Evolutionary conservation across 2,888 invertebrate species (phyloP).

Genomic region (Lingula anatina): DNA sequence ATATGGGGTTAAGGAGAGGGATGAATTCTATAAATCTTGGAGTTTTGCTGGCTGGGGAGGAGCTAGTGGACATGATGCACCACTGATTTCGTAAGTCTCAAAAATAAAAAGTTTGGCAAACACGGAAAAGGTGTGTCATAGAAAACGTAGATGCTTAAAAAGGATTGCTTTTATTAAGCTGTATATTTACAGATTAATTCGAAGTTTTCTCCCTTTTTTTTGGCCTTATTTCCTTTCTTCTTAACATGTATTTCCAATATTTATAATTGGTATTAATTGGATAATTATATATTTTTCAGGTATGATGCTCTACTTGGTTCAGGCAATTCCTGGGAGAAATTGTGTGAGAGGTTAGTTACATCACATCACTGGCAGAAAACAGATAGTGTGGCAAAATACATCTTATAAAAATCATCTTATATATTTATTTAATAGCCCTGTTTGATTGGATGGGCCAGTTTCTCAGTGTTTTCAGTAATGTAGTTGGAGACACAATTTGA

Average conservation of each 20-base stretch:
- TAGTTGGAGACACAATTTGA: too few relatives aligned
- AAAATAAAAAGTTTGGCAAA: too few relatives aligned
- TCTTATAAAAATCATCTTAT: too few relatives aligned
- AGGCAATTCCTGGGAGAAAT: constrained; percentile 33
- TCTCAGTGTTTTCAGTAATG: too few relatives aligned
- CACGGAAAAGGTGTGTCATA: too few relatives aligned
- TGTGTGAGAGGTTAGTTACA: constrained; percentile 25
- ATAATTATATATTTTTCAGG: constrained; percentile 12
- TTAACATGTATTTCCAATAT: neutral
- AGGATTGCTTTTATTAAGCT: too few relatives aligned
- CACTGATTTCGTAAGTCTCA: constrained; percentile 47
- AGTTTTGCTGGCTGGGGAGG: constrained; percentile 48
- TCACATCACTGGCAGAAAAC: neutral
- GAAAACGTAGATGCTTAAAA: too few relatives aligned
- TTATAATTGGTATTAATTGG: too few relatives aligned
- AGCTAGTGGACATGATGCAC: constrained; percentile 48
- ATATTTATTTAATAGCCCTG: too few relatives aligned
- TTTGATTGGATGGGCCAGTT: too few relatives aligned
- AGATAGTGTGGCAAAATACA: neutral
- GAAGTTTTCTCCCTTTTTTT: too few relatives aligned
- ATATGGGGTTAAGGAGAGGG: constrained; percentile 36
- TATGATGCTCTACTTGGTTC: constrained; percentile 44
- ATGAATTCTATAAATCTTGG: constrained; percentile 34
- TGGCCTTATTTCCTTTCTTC: neutral
- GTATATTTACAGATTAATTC: too few relatives aligned